Conservation (phyloP, 2,888 invertebrate genomes). For the Celastrina argiolus region DNA sequence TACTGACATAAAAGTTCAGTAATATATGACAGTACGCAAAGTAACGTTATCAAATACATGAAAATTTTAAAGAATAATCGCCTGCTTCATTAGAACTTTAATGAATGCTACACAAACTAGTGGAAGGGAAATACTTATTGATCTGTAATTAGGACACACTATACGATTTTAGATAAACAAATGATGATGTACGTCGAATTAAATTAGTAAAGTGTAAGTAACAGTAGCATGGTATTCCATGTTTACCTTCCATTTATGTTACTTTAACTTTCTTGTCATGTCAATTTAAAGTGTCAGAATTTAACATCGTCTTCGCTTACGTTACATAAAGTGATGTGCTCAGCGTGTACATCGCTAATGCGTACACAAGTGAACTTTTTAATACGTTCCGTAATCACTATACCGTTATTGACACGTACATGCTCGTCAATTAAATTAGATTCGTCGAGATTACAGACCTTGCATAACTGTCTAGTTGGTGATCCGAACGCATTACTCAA, state of each 20-base stretch:
- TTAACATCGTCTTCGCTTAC: not conserved
- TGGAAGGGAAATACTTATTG: too few species aligned
- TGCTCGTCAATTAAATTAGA: slow-evolving; percentile 52
- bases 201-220: too few species aligned
- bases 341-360: not conserved
- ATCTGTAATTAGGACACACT: too few species aligned
- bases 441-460: slow-evolving; percentile 56
- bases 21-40: not conserved
- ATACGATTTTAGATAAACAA: too few species aligned
- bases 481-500: slow-evolving; percentile 60
- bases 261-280: not conserved
- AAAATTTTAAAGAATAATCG: too few species aligned
- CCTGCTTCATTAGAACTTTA: too few species aligned
- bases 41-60: too few species aligned
- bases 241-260: too few species aligned
- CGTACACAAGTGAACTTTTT: slow-evolving; percentile 27
- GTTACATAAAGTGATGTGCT: not conserved
- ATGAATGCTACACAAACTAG: too few species aligned
- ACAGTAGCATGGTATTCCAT: too few species aligned
- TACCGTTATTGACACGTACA: slow-evolving; percentile 61
- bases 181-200: too few species aligned
- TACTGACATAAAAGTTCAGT: not conserved
- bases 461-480: slow-evolving; percentile 63
- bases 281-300: not conserved
- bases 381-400: slow-evolving; percentile 61